A percentile compares a stretch with the other conserved stretches of the same genome.
phyloP scores from a whole-genome alignment of 2,888 invertebrate genomes.

The Lochmaea crataegi region DNA sequence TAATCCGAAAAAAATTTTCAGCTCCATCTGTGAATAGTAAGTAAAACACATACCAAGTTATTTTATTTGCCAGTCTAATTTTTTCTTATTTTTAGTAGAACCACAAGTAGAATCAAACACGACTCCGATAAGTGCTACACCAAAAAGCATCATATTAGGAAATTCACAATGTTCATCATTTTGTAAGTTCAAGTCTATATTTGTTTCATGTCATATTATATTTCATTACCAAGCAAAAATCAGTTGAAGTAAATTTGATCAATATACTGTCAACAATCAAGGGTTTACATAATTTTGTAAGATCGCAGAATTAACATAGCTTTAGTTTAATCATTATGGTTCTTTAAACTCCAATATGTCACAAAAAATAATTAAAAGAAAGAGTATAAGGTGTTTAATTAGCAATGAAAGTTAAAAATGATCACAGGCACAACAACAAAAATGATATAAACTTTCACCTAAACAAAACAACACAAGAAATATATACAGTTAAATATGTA shows the following conservation, averaged over 20 bases:
- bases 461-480: conserved; percentile 23
- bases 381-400: conserved; percentile 14
- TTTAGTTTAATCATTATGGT: conserved; percentile 20
- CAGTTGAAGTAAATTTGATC: conserved; percentile 18
- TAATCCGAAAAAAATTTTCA: conserved; percentile 21
- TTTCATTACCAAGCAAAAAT: conserved; percentile 22
- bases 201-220: conserved; percentile 20
- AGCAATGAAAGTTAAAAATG: conserved; percentile 17
- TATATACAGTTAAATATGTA: conserved; percentile 14
- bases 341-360: conserved; percentile 22
- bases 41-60: conserved; percentile 22
- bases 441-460: conserved; percentile 18
- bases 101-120: conserved; percentile 15
- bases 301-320: conserved; percentile 20
- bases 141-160: conserved; percentile 23
- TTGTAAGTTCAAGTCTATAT: conserved; percentile 21
- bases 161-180: conserved; percentile 7
- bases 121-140: conserved; percentile 24
- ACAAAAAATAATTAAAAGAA: conserved; percentile 20
- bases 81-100: conserved; percentile 10
- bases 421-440: conserved; percentile 20
- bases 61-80: conserved; percentile 17
- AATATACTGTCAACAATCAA: conserved; percentile 22
- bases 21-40: conserved; percentile 23
- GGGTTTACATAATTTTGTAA: conserved; percentile 20